These are phyloP conservation scores for Sebastes schlegelii DNA, from an alignment of 2,113 vertebrate species.

Conservation along the genomic window DNA sequence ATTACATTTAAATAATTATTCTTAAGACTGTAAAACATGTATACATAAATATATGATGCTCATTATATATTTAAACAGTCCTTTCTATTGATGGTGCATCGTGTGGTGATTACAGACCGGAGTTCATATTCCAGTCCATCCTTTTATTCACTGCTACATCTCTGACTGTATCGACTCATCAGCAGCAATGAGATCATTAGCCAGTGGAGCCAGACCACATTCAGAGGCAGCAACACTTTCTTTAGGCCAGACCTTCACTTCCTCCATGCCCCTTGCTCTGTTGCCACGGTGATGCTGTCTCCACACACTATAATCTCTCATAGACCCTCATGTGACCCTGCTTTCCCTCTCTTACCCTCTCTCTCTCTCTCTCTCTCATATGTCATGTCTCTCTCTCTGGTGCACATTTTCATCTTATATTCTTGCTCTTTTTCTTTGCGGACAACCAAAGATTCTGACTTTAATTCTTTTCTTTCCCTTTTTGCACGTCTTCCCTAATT, in stretches of 20 bases:
- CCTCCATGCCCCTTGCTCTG: conserved; percentile 69
- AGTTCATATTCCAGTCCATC: conserved; percentile 38
- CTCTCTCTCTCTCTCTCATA: conserved; percentile 24
- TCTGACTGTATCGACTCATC: conserved; percentile 69
- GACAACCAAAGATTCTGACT: neutral
- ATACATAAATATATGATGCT: neutral
- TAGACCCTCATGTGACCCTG: conserved; percentile 72
- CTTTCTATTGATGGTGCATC: neutral
- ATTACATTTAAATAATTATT: too few relatives aligned
- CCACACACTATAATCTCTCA: conserved; percentile 69
- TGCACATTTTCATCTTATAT: conserved; percentile 35
- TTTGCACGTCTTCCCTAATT: conserved; percentile 12
- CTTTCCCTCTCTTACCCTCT: conserved; percentile 8
- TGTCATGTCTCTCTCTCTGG: conserved; percentile 19
- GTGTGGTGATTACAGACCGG: conserved; percentile 20
- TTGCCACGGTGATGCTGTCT: conserved; percentile 77
- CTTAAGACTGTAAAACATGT: neutral
- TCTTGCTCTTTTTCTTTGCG: conserved; percentile 1
- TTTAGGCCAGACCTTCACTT: conserved; percentile 64
- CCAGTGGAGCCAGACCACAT: conserved; percentile 62
- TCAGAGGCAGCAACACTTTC: conserved; percentile 70
- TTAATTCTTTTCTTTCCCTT: neutral
- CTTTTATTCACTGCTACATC: conserved; percentile 52
- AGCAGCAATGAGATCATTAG: conserved; percentile 75
- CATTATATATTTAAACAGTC: neutral